phyloP scores from a whole-genome alignment of 2,113 vertebrate species.

The Anoplopoma fimbria region DNA sequence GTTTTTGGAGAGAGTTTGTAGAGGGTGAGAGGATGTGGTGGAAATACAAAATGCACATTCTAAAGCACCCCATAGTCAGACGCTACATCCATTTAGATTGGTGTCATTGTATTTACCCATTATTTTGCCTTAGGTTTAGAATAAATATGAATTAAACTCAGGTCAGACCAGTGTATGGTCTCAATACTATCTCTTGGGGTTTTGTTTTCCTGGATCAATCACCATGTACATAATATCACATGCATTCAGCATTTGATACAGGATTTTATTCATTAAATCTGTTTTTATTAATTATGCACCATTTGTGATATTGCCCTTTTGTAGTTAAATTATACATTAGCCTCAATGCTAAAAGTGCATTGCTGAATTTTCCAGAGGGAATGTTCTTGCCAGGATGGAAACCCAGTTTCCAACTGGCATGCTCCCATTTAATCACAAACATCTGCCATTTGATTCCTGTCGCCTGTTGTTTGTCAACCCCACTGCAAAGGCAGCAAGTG shows the following conservation, averaged over 20 bases:
- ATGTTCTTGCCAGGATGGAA: conserved; percentile 4
- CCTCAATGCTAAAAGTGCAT: background rate
- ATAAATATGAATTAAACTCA: conserved; percentile 20
- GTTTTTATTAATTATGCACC: background rate
- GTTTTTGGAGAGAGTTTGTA: conserved; percentile 30
- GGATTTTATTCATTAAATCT: background rate
- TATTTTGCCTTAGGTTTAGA: conserved; percentile 19
- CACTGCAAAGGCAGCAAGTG: background rate
- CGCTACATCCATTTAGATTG: conserved; percentile 24
- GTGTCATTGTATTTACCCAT: conserved; percentile 31
- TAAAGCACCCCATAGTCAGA: background rate
- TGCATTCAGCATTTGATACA: background rate
- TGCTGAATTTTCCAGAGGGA: background rate
- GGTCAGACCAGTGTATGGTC: background rate
- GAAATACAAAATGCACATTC: conserved; percentile 53
- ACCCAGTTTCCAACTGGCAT: conserved; percentile 14
- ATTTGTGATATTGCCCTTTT: background rate
- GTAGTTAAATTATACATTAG: background rate
- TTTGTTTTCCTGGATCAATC: background rate
- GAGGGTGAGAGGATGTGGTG: conserved; percentile 33
- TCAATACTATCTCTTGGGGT: background rate
- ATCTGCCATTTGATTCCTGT: conserved; percentile 46
- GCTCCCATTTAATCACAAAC: conserved; percentile 38
- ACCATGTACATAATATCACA: background rate
- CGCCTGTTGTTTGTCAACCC: conserved; percentile 43